phyloP scores from a whole-genome alignment of 2,113 vertebrate species.

The Polypterus senegalus region DNA sequence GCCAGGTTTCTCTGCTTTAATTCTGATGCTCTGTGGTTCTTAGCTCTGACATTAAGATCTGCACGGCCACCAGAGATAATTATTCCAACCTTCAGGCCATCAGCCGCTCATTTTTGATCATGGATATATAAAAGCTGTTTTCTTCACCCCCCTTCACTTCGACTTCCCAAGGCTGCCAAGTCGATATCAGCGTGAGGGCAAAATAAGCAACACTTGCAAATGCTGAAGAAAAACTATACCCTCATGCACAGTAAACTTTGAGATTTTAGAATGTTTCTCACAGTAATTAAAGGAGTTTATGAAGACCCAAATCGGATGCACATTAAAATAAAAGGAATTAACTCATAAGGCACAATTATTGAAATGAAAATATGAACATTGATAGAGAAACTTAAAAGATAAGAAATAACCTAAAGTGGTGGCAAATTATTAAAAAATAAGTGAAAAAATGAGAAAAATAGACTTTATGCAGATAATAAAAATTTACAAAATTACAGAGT shows the following conservation, averaged over 20 bases:
- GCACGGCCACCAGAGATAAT: conserved; percentile 73
- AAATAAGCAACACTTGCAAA: conserved; percentile 43
- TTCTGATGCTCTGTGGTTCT: conserved; percentile 68
- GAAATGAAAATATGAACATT: too few relatives aligned
- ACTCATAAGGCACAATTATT: too few relatives aligned
- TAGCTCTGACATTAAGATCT: conserved; percentile 70
- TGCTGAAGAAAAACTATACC: conserved; percentile 31
- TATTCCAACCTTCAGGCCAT: conserved; percentile 78
- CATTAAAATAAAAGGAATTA: too few relatives aligned
- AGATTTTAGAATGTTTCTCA: background rate
- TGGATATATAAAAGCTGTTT: conserved; percentile 58
- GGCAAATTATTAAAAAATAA: too few relatives aligned
- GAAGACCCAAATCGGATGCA: too few relatives aligned
- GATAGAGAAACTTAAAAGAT: too few relatives aligned
- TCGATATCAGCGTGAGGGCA: conserved; percentile 39
- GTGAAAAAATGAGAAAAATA: too few relatives aligned
- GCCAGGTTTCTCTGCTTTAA: conserved; percentile 76
- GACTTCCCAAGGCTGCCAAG: conserved; percentile 46
- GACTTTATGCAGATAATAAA: too few relatives aligned
- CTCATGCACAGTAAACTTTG: conserved; percentile 5
- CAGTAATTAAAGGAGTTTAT: background rate
- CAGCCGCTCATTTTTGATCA: conserved; percentile 69
- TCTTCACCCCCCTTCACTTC: conserved; percentile 18
- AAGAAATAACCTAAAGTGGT: too few relatives aligned
- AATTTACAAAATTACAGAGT: too few relatives aligned